Percentiles rank a stretch among this genome's conserved stretches.
Evolutionary conservation across 2,113 vertebrate species (phyloP).

Genomic region (Semicossyphus pulcher): DNA sequence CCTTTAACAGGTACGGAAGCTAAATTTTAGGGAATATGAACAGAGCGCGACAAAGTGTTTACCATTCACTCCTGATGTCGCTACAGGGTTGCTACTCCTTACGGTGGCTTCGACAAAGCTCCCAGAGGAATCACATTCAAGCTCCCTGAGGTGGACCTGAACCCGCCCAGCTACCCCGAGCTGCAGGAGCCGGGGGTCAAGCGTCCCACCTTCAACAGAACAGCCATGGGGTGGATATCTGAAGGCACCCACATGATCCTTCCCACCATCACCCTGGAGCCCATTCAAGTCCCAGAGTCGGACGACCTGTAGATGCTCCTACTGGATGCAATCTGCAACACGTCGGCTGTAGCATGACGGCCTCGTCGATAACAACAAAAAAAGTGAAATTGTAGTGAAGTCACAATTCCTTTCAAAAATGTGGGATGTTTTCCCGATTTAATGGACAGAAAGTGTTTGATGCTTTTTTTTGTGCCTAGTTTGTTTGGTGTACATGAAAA

Average conservation of each 20-base stretch:
- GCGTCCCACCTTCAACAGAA: constrained; percentile 95
- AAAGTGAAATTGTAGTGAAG: neutral
- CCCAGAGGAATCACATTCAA: constrained; percentile 95
- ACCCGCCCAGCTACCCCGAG: constrained; percentile 88
- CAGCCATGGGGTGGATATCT: constrained; percentile 93
- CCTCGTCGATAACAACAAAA: neutral
- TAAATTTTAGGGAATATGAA: neutral
- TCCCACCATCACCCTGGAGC: constrained; percentile 84
- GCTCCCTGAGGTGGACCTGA: constrained; percentile 91
- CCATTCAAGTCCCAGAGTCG: constrained; percentile 88
- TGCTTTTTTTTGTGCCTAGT: constrained; percentile 22
- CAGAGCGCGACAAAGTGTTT: neutral
- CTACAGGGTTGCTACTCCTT: constrained; percentile 95
- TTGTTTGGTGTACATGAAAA: constrained; percentile 27
- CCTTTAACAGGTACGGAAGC: constrained; percentile 93
- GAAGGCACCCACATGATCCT: constrained; percentile 90
- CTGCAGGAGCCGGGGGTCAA: constrained; percentile 87
- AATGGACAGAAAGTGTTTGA: constrained; percentile 34
- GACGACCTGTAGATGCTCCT: constrained; percentile 89
- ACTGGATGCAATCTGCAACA: neutral
- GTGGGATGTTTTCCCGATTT: constrained; percentile 7
- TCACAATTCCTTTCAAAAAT: neutral
- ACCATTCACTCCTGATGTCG: constrained; percentile 9
- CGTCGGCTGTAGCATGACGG: constrained; percentile 3
- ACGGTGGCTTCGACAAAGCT: constrained; percentile 95